These are phyloP conservation scores for Hecatera dysodea DNA, from an alignment of 2,888 invertebrate species.

Conservation along the genomic window DNA sequence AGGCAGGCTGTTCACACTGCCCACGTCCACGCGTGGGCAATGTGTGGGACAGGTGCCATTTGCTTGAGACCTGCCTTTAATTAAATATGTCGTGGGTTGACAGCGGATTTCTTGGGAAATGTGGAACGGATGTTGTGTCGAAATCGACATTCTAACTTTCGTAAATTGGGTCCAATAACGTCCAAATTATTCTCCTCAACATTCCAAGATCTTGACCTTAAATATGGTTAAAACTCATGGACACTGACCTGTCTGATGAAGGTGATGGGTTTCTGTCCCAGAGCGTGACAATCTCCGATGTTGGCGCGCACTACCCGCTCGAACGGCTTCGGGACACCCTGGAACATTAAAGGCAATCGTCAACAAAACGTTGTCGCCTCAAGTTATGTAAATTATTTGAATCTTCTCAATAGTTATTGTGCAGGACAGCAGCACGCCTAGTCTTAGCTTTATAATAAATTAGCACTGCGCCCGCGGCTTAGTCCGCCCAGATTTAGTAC, in stretches of 20 bases:
- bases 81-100: background rate
- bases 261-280: conserved; percentile 98
- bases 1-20: conserved; percentile 4
- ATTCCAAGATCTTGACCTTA: background rate
- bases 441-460: too few relatives aligned
- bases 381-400: background rate
- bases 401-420: background rate
- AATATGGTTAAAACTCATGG: background rate
- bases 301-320: conserved; percentile 97
- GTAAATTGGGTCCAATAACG: background rate
- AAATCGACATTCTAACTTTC: background rate
- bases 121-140: conserved; percentile 12
- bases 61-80: background rate
- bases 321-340: conserved; percentile 97
- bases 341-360: conserved; percentile 49
- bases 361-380: background rate
- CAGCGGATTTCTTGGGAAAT: conserved; percentile 20
- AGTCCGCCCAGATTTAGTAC: too few relatives aligned
- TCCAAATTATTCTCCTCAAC: too few relatives aligned
- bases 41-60: conserved; percentile 19
- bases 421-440: too few relatives aligned
- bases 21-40: conserved; percentile 27
- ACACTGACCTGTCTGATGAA: conserved; percentile 96
- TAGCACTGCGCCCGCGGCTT: too few relatives aligned
- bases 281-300: conserved; percentile 99